Percentiles rank a stretch among this genome's conserved stretches.
phyloP scores from a whole-genome alignment of 2,888 invertebrate species.

The Drosophila maculinotata region DNA sequence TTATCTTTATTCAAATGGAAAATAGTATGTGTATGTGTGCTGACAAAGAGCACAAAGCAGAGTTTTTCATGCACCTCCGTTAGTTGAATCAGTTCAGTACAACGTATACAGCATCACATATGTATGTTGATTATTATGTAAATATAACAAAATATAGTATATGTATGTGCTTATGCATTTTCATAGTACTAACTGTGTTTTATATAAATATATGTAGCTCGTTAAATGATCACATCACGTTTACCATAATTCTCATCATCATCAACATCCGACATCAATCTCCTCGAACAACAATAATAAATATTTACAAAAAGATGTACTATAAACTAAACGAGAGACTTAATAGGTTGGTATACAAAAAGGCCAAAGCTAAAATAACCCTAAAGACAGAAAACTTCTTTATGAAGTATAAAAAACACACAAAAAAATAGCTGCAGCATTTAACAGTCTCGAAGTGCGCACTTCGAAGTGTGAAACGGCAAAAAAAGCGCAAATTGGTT shows the following conservation, averaged over 20 bases:
- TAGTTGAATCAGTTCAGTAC: conserved; percentile 71
- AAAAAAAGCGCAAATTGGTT: conserved; percentile 37
- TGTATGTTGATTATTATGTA: conserved; percentile 37
- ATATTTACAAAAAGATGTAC: conserved; percentile 72
- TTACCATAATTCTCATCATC: conserved; percentile 69
- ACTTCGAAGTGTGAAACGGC: conserved; percentile 64
- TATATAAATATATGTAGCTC: conserved; percentile 73
- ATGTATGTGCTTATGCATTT: conserved; percentile 32
- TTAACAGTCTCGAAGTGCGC: conserved; percentile 64
- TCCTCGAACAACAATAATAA: conserved; percentile 71
- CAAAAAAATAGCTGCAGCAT: conserved; percentile 73
- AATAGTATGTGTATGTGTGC: conserved; percentile 58
- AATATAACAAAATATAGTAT: conserved; percentile 70
- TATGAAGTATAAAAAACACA: conserved; percentile 31
- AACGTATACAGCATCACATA: conserved; percentile 52
- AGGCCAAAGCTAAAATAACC: conserved; percentile 37
- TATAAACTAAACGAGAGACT: conserved; percentile 62
- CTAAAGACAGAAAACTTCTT: conserved; percentile 44
- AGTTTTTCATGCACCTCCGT: conserved; percentile 58
- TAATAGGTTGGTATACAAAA: conserved; percentile 47
- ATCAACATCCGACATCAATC: conserved; percentile 45
- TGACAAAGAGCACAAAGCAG: conserved; percentile 64
- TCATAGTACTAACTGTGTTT: conserved; percentile 71
- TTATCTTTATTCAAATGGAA: conserved; percentile 76
- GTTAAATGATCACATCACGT: conserved; percentile 79